phyloP scores from a whole-genome alignment of 2,113 vertebrate species.

The Engraulis encrasicolus region DNA sequence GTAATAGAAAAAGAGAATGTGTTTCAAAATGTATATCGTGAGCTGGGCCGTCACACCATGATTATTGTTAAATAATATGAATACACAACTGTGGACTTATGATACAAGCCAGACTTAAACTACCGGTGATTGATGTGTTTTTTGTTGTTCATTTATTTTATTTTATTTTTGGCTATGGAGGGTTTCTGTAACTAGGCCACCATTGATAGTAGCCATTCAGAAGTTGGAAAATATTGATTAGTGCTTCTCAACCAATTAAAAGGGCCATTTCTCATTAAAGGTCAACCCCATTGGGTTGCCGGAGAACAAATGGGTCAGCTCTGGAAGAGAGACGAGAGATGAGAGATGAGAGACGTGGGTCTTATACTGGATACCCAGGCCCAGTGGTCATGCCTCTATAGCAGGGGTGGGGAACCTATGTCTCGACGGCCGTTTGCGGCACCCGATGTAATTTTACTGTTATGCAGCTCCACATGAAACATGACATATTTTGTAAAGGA shows the following conservation, averaged over 20 bases:
- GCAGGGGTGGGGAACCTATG: too few relatives aligned
- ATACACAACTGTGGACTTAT: neutral
- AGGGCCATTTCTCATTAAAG: constrained; percentile 34
- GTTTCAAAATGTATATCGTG: too few relatives aligned
- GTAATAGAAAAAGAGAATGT: too few relatives aligned
- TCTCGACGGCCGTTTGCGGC: too few relatives aligned
- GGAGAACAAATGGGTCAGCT: constrained; percentile 8
- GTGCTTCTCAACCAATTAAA: constrained; percentile 35
- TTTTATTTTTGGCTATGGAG: neutral
- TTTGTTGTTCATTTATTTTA: too few relatives aligned
- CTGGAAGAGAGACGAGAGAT: neutral
- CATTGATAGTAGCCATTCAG: constrained; percentile 31
- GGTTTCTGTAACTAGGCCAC: constrained; percentile 31
- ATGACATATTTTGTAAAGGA: too few relatives aligned
- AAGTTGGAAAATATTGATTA: constrained; percentile 41
- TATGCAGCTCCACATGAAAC: too few relatives aligned
- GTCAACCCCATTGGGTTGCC: neutral
- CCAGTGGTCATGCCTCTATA: too few relatives aligned
- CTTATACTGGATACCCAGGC: too few relatives aligned
- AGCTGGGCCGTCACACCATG: too few relatives aligned
- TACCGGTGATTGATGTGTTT: too few relatives aligned
- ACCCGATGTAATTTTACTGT: too few relatives aligned
- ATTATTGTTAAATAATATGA: neutral
- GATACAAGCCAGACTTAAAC: neutral
- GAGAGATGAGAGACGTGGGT: neutral